Evolutionary conservation across 2,797 vertebrate genomes (phyloP).

Genomic region (Ictinia mississippiensis): DNA sequence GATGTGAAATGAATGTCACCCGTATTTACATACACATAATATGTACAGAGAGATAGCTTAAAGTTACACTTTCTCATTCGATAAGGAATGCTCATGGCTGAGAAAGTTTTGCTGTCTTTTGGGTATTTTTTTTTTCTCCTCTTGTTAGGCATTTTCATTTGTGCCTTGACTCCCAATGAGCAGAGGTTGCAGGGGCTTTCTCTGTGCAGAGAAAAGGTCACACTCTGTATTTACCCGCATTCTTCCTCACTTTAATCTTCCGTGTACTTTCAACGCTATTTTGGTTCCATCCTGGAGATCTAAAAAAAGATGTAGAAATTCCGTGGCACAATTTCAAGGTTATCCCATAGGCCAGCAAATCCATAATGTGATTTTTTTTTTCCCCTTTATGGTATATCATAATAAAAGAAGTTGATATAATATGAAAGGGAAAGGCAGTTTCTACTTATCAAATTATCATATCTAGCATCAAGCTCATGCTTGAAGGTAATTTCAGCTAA

Average conservation of each 20-base stretch:
- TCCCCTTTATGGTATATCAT: slow-evolving; percentile 28
- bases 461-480: slow-evolving; percentile 5
- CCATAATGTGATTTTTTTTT: slow-evolving; percentile 44
- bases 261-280: slow-evolving; percentile 51
- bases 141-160: neutral
- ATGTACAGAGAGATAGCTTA: neutral
- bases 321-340: slow-evolving; percentile 65
- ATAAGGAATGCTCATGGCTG: neutral
- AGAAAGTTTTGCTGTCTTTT: neutral
- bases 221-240: neutral
- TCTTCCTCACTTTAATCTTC: slow-evolving; percentile 23
- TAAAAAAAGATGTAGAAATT: slow-evolving; percentile 32
- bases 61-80: neutral
- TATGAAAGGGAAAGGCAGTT: slow-evolving; percentile 4
- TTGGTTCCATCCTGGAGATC: slow-evolving; percentile 35
- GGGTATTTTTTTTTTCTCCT: neutral
- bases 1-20: neutral
- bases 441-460: slow-evolving; percentile 43
- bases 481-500: slow-evolving; percentile 55
- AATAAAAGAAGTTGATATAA: slow-evolving; percentile 36
- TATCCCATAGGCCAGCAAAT: slow-evolving; percentile 58
- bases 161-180: slow-evolving; percentile 1
- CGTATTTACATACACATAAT: neutral
- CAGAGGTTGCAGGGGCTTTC: slow-evolving; percentile 25
- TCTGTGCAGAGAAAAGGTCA: slow-evolving; percentile 41